phyloP scores from a whole-genome alignment of 2,113 vertebrate genomes.

The Ia io region DNA sequence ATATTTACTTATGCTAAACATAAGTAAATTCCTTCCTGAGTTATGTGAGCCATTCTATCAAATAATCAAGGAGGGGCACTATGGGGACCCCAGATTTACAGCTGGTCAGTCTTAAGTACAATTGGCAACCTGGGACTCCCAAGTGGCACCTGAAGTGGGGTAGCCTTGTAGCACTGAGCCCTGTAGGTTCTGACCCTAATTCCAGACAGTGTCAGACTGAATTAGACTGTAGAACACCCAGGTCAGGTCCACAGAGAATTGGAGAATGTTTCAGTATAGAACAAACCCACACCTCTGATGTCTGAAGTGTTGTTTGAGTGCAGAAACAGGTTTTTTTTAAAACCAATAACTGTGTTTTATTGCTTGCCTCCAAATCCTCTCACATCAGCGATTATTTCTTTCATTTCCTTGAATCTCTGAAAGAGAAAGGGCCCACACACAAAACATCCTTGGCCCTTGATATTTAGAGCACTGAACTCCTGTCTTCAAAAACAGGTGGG shows the following conservation, averaged over 20 bases:
- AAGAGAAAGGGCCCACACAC: background rate
- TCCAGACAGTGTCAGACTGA: background rate
- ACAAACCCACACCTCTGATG: too few species aligned
- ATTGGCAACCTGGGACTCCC: background rate
- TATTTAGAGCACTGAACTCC: background rate
- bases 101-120: background rate
- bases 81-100: background rate
- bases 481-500: background rate
- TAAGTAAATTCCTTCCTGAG: background rate
- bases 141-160: background rate
- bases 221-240: background rate
- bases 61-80: background rate
- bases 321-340: background rate
- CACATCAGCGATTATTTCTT: background rate
- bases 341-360: background rate
- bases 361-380: background rate
- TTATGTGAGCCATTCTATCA: background rate
- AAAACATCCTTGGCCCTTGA: background rate
- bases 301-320: background rate
- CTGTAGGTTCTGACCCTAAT: background rate
- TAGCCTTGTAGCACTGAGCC: background rate
- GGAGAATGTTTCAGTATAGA: background rate
- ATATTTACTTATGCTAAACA: background rate
- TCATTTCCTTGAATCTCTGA: background rate
- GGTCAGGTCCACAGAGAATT: background rate